Conservation (phyloP, 2,797 vertebrate species). For the Kryptopterus vitreolus region DNA sequence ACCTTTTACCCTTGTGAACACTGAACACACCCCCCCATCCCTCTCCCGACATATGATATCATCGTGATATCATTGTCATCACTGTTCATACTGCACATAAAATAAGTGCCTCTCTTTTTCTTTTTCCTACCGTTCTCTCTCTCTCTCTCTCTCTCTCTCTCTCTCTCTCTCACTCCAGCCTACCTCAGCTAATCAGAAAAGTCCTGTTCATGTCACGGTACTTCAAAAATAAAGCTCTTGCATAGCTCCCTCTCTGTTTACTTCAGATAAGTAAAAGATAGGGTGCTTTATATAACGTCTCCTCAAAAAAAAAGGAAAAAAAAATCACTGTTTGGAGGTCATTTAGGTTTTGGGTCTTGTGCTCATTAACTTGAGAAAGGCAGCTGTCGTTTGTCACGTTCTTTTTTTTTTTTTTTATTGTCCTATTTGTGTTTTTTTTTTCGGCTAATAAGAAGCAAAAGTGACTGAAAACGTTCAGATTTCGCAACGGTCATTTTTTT, state of each 20-base stretch:
- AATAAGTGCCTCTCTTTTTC: conserved; percentile 6
- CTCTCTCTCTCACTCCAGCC: conserved; percentile 67
- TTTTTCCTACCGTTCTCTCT: not conserved
- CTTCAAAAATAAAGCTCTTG: conserved; percentile 69
- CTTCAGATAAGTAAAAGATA: conserved; percentile 42
- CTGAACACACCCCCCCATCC: conserved; percentile 1
- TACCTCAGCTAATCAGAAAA: conserved; percentile 79
- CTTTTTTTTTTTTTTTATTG: conserved; percentile 56
- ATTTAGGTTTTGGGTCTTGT: conserved; percentile 67
- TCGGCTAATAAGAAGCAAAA: conserved; percentile 63
- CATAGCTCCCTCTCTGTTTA: conserved; percentile 57
- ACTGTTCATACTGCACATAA: not conserved
- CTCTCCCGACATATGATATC: conserved; percentile 19
- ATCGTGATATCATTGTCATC: conserved; percentile 23
- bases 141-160: not conserved
- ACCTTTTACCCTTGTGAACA: not conserved
- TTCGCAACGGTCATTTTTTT: conserved; percentile 44
- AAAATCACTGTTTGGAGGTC: conserved; percentile 55
- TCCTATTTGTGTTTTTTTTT: conserved; percentile 58
- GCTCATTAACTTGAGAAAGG: conserved; percentile 77
- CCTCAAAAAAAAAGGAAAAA: conserved; percentile 25
- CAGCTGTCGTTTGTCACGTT: conserved; percentile 72
- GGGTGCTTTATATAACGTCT: conserved; percentile 37
- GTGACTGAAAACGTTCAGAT: conserved; percentile 71
- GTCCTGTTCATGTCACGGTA: conserved; percentile 59